These are phyloP conservation scores for Helicoverpa zea DNA, from an alignment of 1,140 invertebrate genomes.

Conservation along the genomic window DNA sequence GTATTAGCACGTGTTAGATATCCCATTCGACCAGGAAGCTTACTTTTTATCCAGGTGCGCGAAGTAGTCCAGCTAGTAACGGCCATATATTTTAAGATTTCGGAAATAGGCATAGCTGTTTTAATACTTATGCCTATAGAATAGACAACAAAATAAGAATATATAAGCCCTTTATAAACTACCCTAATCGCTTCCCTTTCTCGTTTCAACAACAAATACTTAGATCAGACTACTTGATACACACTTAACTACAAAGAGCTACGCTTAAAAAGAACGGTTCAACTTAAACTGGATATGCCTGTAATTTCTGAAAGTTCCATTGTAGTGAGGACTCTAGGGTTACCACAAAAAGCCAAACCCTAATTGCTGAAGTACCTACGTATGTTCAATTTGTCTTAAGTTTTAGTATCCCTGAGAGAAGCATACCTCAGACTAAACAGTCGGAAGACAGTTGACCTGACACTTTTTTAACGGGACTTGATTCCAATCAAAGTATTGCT, in stretches of 20 bases:
- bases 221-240: conserved; percentile 14
- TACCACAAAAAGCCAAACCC: background rate
- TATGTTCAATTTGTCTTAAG: conserved; percentile 24
- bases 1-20: no score
- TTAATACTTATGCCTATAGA: no score
- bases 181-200: background rate
- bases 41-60: no score
- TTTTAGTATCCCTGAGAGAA: background rate
- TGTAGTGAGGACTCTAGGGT: background rate
- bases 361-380: conserved; percentile 33
- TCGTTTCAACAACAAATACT: background rate
- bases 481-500: no score
- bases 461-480: no score
- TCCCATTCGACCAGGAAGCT: no score
- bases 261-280: conserved; percentile 20
- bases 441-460: no score
- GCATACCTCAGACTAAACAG: no score
- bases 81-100: no score
- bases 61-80: no score
- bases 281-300: background rate
- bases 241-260: conserved; percentile 24
- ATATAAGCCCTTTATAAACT: background rate
- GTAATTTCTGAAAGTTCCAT: background rate
- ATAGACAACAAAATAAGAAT: background rate
- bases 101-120: no score